These are phyloP conservation scores for Cryptocheilus praepositus DNA, from an alignment of 2,888 invertebrate genomes.

Conservation along the genomic window DNA sequence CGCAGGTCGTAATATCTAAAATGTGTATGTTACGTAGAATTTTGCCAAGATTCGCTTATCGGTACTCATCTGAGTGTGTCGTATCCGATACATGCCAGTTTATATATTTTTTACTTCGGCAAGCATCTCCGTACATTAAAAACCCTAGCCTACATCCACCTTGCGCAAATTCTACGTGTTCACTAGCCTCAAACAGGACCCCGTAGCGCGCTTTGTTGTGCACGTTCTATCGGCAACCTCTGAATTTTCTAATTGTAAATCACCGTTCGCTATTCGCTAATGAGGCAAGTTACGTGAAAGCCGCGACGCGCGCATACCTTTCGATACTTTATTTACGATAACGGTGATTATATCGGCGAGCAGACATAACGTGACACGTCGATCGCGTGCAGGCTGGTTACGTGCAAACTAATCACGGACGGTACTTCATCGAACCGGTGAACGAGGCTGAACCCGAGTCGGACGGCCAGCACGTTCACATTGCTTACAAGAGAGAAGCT, in stretches of 20 bases:
- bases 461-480: conserved; percentile 77
- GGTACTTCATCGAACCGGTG: conserved; percentile 80
- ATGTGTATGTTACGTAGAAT: too few species aligned
- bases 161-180: too few species aligned
- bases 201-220: too few species aligned
- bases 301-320: background rate
- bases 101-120: too few species aligned
- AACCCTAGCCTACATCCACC: too few species aligned
- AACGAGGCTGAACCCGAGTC: conserved; percentile 75
- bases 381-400: conserved; percentile 76
- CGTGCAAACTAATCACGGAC: conserved; percentile 75
- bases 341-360: conserved; percentile 19
- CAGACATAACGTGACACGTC: conserved; percentile 39
- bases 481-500: conserved; percentile 74
- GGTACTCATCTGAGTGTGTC: too few species aligned
- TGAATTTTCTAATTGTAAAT: conserved; percentile 6
- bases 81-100: too few species aligned
- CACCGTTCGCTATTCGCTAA: conserved; percentile 3
- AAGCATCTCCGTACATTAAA: too few species aligned
- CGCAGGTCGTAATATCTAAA: too few species aligned
- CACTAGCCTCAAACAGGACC: too few species aligned
- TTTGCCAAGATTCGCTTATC: too few species aligned
- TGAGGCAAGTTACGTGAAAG: background rate
- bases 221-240: too few species aligned
- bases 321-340: conserved; percentile 27